A percentile compares a stretch with the other conserved stretches of the same genome.
phyloP scores from a whole-genome alignment of 2,113 vertebrate species.

The Thunnus maccoyii region DNA sequence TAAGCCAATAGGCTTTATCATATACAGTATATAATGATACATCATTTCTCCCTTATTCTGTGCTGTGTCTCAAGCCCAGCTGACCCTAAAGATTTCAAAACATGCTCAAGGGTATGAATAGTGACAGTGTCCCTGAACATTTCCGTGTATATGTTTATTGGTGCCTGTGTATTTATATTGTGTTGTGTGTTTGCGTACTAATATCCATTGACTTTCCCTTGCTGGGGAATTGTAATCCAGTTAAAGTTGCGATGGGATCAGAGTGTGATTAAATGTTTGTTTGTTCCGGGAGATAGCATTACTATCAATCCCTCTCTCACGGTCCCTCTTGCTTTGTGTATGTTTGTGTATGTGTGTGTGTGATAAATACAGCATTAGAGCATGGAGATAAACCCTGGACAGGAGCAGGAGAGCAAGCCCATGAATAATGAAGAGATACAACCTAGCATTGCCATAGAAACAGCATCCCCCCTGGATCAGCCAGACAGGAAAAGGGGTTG shows the following conservation, averaged over 20 bases:
- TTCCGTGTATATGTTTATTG: constrained; percentile 13
- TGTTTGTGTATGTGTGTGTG: constrained; percentile 4
- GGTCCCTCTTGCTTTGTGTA: constrained; percentile 32
- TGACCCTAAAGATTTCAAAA: constrained; percentile 7
- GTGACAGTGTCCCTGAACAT: neutral
- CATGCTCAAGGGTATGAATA: constrained; percentile 2
- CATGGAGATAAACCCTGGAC: constrained; percentile 76
- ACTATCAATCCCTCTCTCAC: constrained; percentile 61
- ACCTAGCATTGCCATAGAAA: constrained; percentile 82
- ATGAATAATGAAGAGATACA: constrained; percentile 82
- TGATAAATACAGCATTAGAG: constrained; percentile 71
- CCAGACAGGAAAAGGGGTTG: constrained; percentile 50
- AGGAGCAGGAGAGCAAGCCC: constrained; percentile 57
- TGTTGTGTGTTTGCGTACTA: constrained; percentile 14
- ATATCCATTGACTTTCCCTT: constrained; percentile 58
- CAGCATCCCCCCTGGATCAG: constrained; percentile 65
- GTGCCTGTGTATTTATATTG: constrained; percentile 30
- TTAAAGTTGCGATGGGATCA: constrained; percentile 70
- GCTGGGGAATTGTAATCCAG: constrained; percentile 68
- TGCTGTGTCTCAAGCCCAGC: neutral
- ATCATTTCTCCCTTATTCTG: neutral
- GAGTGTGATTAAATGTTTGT: constrained; percentile 77
- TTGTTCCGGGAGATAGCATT: constrained; percentile 63
- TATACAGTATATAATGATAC: neutral
- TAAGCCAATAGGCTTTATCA: no score